Evolutionary conservation across 92 coral and sea anemone genomes (phyloP).

Genomic region (Hydrozoanthus gracilis): DNA sequence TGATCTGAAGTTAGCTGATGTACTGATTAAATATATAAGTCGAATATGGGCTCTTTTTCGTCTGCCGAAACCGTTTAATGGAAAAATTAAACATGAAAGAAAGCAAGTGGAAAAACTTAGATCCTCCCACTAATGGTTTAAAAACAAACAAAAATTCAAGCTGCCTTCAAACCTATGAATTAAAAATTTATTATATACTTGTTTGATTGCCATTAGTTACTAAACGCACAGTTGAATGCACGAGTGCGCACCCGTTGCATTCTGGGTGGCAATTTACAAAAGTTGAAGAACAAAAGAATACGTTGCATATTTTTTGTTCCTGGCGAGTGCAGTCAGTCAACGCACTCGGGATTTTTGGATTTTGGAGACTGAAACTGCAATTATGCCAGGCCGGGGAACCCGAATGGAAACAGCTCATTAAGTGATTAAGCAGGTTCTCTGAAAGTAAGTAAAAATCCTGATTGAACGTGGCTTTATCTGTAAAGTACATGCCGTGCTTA

Average conservation of each 20-base stretch:
- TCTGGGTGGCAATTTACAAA: constrained; percentile 39
- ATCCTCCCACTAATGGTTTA: neutral
- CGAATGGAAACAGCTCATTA: neutral
- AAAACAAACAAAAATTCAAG: neutral
- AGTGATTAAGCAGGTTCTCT: neutral
- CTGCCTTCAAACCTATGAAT: constrained; percentile 32
- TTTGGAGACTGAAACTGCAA: constrained; percentile 31
- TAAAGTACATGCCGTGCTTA: neutral
- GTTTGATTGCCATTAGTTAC: constrained; percentile 6
- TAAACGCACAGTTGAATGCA: constrained; percentile 43
- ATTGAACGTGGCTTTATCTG: neutral
- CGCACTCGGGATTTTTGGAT: constrained; percentile 27
- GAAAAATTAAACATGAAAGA: no score
- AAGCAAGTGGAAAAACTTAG: neutral
- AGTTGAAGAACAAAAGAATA: constrained; percentile 28
- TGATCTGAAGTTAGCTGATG: no score
- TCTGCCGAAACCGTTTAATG: no score
- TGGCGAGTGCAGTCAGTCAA: constrained; percentile 33
- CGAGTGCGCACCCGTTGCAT: constrained; percentile 31
- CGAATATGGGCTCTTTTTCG: no score
- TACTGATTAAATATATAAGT: no score
- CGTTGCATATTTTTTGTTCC: constrained; percentile 28
- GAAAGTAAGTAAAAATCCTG: constrained; percentile 8
- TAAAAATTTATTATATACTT: constrained; percentile 29
- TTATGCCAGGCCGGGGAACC: constrained; percentile 26